Evolutionary conservation across 2,888 invertebrate genomes (phyloP), one percentile per base, ranked within the genome.

Genomic region (Myathropa florea): DNA sequence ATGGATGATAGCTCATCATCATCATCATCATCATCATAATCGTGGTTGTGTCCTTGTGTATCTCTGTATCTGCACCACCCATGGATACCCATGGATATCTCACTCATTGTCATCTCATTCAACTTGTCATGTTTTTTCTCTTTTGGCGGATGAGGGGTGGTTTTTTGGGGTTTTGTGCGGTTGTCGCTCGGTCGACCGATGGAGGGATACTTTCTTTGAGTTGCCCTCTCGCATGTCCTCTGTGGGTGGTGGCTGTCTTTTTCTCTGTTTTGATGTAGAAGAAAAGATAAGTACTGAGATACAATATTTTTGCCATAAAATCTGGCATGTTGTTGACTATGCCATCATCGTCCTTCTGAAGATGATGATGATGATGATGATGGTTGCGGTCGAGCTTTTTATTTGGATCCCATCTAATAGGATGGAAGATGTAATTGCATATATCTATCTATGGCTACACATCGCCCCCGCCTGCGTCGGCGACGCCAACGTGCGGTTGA

Each of bases 341-440:
- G 76, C 46, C 24, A 24, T 55, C 64, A 28, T 57, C 55, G 71
- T 72, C 57, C 46, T 18, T 46, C 7, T 18, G 63, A 77, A 59
- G 72, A 72, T 63, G 80, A 70, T 53, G 53, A 76, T 60, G 79
- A 61, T 77, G 83, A 67, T 77, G 76, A 73, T 81, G 46, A 46
- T 46, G 46, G 46, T 7, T 46, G 77, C 67, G 81, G 85, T 85
- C 77, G 85, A 85, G 72, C 68, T 81, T 85, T 85, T 77, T 85
- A 85, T 85, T 81, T 81, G 73, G 85, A 85, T 85, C 46, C 68
- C 55, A 85, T 85, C 77, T 77, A 77, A 81, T 81, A 53, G 72
- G 59, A 85, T 85, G 59, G 77, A 77, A 77, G 81, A 85, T 73
- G 81, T 80, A 84, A 84, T 84, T 84, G 77, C 76, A 77, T 77